Evolutionary conservation across 2,888 invertebrate genomes (phyloP).

Genomic region (Coecobrya sp.): DNA sequence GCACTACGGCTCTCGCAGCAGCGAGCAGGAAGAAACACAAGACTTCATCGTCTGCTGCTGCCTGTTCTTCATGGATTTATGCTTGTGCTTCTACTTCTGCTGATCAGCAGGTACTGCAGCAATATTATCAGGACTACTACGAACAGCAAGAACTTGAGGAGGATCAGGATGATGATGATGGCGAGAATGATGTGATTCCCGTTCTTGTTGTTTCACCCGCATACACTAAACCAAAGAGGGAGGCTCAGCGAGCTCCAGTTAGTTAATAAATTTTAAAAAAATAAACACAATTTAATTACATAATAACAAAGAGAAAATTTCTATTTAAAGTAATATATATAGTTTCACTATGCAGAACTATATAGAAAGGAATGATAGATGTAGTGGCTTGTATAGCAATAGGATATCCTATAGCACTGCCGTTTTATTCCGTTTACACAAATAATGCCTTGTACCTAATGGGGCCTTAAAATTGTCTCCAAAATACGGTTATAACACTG

Average conservation of each 20-base stretch:
- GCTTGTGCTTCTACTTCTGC: conserved; percentile 20
- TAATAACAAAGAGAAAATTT: not conserved
- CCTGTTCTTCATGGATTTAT: conserved; percentile 40
- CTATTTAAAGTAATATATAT: not conserved
- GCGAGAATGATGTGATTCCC: conserved; percentile 42
- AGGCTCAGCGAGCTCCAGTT: conserved; percentile 74
- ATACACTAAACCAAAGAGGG: conserved; percentile 67
- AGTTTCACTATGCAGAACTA: conserved; percentile 22
- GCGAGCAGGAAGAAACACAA: conserved; percentile 23
- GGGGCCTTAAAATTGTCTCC: conserved; percentile 1
- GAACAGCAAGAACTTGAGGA: conserved; percentile 17
- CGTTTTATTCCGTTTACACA: conserved; percentile 41
- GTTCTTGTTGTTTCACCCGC: conserved; percentile 43
- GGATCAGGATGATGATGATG: conserved; percentile 54
- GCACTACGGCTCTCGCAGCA: not conserved
- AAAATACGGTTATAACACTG: not conserved
- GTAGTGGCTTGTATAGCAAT: not conserved
- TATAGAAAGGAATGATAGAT: not conserved
- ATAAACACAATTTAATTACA: conserved; percentile 9
- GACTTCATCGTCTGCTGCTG: not conserved
- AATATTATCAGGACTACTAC: conserved; percentile 48
- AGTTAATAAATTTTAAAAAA: conserved; percentile 32
- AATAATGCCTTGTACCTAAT: not conserved
- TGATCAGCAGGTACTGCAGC: conserved; percentile 62
- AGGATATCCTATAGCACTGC: conserved; percentile 8